Evolutionary conservation across 2,113 vertebrate species (phyloP), one percentile per base, ranked within the genome.

Genomic region (Datnioides undecimradiatus): DNA sequence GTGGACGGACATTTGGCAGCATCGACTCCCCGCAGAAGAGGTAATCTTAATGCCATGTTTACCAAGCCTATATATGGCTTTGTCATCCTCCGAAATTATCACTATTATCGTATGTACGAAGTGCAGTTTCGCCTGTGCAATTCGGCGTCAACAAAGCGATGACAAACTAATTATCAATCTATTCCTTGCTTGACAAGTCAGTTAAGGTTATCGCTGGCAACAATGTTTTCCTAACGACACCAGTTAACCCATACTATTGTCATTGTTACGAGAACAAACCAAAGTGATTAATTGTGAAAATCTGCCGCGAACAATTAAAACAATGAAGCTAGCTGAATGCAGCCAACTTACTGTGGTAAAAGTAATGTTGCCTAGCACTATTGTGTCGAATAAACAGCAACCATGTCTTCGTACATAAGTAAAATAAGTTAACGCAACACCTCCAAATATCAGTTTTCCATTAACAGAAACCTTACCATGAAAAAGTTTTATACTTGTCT

Each of bases 21-120:
- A 33, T 88, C 91, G 8, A 92, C 92, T 41, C 93, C 92, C 40
- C 88, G 87, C 38, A 92, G 89, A 88, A 88, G 83, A 94, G 89
- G 90, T 93, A 91, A 83, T 1, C 23, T 5, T 46, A 38, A 23
- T 19, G 9, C 8, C 2, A 14, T 21, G 9, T n/a, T 4, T 1
- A 31, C 2, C 3, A 9, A n/a, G 49, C 21, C 19, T 23, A 3
- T 5, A 14, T 0, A 8, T 1, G 8, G 5, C 7, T 31, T 0
- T 16, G 55, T 5, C 6, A n/a, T 17, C 2, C 5, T 40, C 0
- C 1, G 2, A n/a, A 29, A 12, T 31, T 10, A 25, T 38, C 29
- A 10, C 5, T 27, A 1, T 12, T 46, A 13, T 5, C 6, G 8
- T 9, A 8, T 5, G 2, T 4, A 21, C 3, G 2, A 4, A 11